A percentile compares a stretch with the other conserved stretches of the same genome.
These are phyloP conservation scores for Polyommatus iphigenia DNA, from an alignment of 2,888 invertebrate genomes.

Conservation along the genomic window DNA sequence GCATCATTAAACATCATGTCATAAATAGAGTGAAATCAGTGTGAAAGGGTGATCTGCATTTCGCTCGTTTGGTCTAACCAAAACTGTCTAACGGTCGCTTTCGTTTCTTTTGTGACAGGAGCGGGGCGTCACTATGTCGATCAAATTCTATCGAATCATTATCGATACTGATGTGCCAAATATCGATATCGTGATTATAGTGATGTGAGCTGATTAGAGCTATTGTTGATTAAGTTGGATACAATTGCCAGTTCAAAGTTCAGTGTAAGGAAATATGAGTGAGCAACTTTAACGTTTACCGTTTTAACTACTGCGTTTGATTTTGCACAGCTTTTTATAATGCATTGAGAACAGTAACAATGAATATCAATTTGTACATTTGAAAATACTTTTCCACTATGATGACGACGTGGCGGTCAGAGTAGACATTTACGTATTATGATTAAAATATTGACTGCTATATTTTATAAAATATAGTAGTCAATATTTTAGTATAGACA, in stretches of 20 bases:
- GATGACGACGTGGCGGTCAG: too few relatives aligned
- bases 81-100: constrained; percentile 56
- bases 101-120: constrained; percentile 73
- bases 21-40: constrained; percentile 16
- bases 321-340: neutral
- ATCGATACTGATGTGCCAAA: constrained; percentile 40
- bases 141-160: constrained; percentile 70
- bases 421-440: too few relatives aligned
- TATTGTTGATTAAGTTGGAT: constrained; percentile 19
- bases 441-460: too few relatives aligned
- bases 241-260: neutral
- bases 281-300: neutral
- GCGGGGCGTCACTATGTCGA: constrained; percentile 70
- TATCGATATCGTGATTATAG: constrained; percentile 49
- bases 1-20: neutral
- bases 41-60: constrained; percentile 31
- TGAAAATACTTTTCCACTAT: too few relatives aligned
- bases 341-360: too few relatives aligned
- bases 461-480: too few relatives aligned
- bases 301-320: neutral
- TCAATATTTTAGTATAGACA: too few relatives aligned
- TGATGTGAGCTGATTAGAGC: constrained; percentile 26
- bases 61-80: constrained; percentile 39
- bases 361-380: too few relatives aligned
- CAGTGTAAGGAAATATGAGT: neutral